Evolutionary conservation across 2,797 vertebrate genomes (phyloP).

Genomic region (Helostoma temminkii): DNA sequence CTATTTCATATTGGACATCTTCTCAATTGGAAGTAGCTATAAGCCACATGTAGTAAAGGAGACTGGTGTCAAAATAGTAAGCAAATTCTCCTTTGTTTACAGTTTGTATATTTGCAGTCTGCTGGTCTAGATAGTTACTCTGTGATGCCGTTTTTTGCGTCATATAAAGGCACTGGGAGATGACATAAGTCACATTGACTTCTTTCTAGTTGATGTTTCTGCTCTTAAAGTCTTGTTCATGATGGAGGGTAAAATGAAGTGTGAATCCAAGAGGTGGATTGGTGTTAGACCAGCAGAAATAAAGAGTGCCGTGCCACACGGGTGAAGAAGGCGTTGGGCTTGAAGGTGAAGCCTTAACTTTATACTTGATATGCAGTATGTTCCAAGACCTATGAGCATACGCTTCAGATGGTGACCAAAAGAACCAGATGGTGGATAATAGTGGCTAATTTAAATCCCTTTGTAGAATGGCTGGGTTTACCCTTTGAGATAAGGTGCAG

Average conservation of each 20-base stretch:
- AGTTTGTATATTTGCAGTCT: too few species aligned
- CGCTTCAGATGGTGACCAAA: background rate
- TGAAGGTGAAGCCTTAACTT: constrained; percentile 2
- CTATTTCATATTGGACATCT: too few species aligned
- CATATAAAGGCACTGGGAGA: too few species aligned
- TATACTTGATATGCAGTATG: background rate
- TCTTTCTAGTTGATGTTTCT: too few species aligned
- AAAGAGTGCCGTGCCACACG: too few species aligned
- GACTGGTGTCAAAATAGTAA: too few species aligned
- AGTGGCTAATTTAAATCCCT: background rate
- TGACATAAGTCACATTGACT: too few species aligned
- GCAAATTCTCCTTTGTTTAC: too few species aligned
- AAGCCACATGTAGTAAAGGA: too few species aligned
- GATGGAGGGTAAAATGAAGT: background rate
- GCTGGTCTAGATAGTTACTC: too few species aligned
- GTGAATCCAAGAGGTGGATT: background rate
- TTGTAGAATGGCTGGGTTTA: background rate
- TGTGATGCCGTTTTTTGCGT: too few species aligned
- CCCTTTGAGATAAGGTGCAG: background rate
- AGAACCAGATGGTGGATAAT: background rate
- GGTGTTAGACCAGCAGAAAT: background rate
- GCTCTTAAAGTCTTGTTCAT: background rate
- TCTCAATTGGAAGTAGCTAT: too few species aligned
- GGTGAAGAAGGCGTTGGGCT: background rate
- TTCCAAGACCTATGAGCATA: background rate